Percentiles rank a stretch among this genome's conserved stretches.
These are phyloP conservation scores for Danio kyathit DNA, from an alignment of 2,797 vertebrate species.

Conservation along the genomic window DNA sequence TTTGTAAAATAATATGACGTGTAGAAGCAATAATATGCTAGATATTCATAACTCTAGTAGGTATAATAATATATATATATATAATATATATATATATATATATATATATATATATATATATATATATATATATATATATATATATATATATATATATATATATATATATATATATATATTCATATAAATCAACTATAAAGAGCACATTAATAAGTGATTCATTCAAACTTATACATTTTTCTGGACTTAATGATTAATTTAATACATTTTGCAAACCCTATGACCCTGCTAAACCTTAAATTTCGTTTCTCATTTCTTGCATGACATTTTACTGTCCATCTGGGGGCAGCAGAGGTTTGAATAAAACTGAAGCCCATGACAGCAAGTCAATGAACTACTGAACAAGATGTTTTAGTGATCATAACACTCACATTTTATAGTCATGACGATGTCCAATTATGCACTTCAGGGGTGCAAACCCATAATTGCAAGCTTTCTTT, in stretches of 20 bases:
- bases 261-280: not conserved
- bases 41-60: too few species aligned
- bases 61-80: too few species aligned
- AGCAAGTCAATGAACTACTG: not conserved
- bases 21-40: too few species aligned
- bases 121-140: too few species aligned
- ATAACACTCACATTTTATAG: conserved; percentile 22
- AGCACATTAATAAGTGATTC: not conserved
- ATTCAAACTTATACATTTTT: not conserved
- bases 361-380: not conserved
- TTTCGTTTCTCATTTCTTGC: not conserved
- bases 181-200: not conserved
- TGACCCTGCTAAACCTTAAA: not conserved
- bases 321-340: conserved; percentile 26
- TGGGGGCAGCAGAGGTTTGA: conserved; percentile 55
- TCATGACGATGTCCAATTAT: conserved; percentile 26
- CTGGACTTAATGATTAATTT: not conserved
- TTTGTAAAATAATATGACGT: too few species aligned
- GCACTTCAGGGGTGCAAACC: conserved; percentile 22
- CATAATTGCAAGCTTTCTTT: conserved; percentile 26
- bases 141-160: too few species aligned
- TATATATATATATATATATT: too few species aligned
- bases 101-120: too few species aligned
- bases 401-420: not conserved
- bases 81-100: too few species aligned